These are phyloP conservation scores for Bombus waltoni DNA, from an alignment of 1,140 invertebrate genomes.

Conservation along the genomic window DNA sequence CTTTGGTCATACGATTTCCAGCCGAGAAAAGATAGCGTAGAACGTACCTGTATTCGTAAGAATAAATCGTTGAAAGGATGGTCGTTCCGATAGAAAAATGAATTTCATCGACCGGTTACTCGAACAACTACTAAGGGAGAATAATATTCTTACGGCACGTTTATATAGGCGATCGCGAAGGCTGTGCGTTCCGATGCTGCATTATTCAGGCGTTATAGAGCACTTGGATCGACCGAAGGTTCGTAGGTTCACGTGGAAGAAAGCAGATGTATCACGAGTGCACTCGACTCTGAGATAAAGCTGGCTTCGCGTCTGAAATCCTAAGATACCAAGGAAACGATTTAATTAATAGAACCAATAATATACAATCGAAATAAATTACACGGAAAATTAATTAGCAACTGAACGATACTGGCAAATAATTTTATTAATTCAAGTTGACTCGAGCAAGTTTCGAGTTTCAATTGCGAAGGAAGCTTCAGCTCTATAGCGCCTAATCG, in stretches of 20 bases:
- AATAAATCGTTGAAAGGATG: background rate
- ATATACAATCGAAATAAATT: background rate
- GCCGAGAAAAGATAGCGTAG: too few relatives aligned
- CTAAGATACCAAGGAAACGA: background rate
- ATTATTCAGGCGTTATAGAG: constrained; percentile 63
- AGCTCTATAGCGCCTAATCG: background rate
- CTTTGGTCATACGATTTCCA: background rate
- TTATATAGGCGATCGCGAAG: constrained; percentile 25
- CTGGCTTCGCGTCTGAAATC: background rate
- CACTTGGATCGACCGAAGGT: constrained; percentile 48
- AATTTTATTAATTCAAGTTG: background rate
- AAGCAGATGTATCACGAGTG: background rate
- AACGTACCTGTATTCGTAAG: background rate
- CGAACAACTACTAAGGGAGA: background rate
- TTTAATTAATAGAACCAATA: background rate
- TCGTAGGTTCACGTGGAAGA: constrained; percentile 30
- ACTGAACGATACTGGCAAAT: background rate
- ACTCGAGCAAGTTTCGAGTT: background rate
- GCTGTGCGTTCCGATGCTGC: constrained; percentile 19
- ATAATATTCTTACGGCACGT: background rate
- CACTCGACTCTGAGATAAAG: background rate
- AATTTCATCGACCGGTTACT: background rate
- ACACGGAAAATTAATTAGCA: background rate
- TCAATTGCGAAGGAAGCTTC: constrained; percentile 3
- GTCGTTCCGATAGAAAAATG: background rate